phyloP scores from a whole-genome alignment of 2,113 vertebrate species.

The Sinocyclocheilus grahami region DNA sequence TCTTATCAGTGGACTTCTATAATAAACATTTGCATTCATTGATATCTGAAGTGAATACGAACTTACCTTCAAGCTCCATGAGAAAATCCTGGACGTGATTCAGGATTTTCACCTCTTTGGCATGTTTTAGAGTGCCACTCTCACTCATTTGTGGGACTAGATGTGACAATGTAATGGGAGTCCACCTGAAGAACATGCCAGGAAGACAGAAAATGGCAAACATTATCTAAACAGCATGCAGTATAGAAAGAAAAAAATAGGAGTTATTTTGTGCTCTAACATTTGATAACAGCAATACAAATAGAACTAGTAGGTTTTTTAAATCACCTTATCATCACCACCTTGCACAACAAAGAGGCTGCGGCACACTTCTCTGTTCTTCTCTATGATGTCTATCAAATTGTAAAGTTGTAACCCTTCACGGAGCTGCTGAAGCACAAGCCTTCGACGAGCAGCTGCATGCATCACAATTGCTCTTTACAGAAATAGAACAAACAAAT shows the following conservation, averaged over 20 bases:
- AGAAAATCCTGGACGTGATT: background rate
- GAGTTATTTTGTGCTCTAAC: background rate
- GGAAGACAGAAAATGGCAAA: background rate
- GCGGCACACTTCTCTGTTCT: conserved; percentile 17
- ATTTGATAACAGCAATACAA: background rate
- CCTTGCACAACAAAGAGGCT: background rate
- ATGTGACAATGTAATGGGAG: background rate
- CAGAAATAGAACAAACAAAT: background rate
- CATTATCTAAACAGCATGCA: background rate
- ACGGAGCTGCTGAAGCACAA: background rate
- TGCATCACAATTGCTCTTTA: background rate
- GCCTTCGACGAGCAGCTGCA: background rate
- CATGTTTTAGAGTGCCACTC: conserved; percentile 1
- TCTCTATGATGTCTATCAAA: background rate
- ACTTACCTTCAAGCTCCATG: background rate
- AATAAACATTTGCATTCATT: background rate
- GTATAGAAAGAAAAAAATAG: background rate
- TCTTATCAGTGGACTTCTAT: background rate
- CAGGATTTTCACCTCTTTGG: conserved; percentile 10
- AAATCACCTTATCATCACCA: background rate
- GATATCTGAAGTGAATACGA: background rate
- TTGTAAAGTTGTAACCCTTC: background rate
- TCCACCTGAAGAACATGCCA: conserved; percentile 6
- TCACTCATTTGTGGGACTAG: background rate
- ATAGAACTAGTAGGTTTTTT: background rate